These are phyloP conservation scores for Aphrophora alni DNA, from an alignment of 2,888 invertebrate species.

Conservation along the genomic window DNA sequence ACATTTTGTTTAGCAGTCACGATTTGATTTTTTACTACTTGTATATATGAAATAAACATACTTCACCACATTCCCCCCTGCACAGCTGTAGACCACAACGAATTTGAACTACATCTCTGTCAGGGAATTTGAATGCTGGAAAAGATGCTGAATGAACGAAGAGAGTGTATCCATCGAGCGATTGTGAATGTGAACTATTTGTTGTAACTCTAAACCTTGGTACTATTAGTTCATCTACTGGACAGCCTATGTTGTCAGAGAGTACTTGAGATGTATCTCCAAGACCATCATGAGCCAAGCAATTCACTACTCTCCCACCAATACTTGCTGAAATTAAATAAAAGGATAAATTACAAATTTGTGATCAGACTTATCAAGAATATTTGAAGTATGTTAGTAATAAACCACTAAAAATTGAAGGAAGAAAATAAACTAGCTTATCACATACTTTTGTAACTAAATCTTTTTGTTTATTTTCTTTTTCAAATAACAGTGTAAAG, in stretches of 20 bases:
- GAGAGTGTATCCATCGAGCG: conserved; percentile 42
- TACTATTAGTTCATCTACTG: conserved; percentile 71
- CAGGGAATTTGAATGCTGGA: conserved; percentile 84
- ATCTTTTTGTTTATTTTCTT: too few relatives aligned
- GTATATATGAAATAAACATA: not conserved
- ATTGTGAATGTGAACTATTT: conserved; percentile 4
- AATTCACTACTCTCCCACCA: conserved; percentile 76
- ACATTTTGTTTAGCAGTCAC: too few relatives aligned
- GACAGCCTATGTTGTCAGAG: conserved; percentile 76
- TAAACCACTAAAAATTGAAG: too few relatives aligned
- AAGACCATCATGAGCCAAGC: conserved; percentile 78
- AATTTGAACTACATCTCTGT: conserved; percentile 76
- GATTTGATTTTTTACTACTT: too few relatives aligned
- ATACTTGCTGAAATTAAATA: conserved; percentile 64
- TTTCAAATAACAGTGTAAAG: too few relatives aligned
- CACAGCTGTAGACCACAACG: conserved; percentile 81
- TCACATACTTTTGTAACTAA: too few relatives aligned
- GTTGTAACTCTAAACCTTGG: conserved; percentile 58
- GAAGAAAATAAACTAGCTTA: too few relatives aligned
- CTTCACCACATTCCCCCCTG: conserved; percentile 65
- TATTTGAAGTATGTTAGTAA: too few relatives aligned
- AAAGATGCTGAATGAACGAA: conserved; percentile 63
- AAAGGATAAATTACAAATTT: too few relatives aligned
- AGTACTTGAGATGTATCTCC: conserved; percentile 73
- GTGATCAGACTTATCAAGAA: too few relatives aligned